Conservation (phyloP, 2,113 vertebrate genomes). For the Nothoprocta perdicaria region DNA sequence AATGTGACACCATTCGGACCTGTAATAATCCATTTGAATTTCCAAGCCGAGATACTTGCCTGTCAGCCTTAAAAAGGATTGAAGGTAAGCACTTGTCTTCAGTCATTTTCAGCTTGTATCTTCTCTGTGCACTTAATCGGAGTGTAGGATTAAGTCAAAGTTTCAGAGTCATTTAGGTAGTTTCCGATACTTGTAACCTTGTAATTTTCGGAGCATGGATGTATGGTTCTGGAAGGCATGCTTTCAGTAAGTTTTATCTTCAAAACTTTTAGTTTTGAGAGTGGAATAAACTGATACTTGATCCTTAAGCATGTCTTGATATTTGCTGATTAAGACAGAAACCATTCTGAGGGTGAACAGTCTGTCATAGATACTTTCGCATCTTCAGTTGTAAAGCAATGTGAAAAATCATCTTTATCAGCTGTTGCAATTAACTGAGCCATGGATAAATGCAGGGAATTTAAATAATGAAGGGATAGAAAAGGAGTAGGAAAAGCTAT, state of each 20-base stretch:
- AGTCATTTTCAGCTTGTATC: background rate
- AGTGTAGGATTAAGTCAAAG: background rate
- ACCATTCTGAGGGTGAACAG: fast-evolving
- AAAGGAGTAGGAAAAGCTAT: background rate
- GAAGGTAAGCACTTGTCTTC: constrained; percentile 82
- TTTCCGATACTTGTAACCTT: background rate
- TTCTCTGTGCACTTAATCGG: background rate
- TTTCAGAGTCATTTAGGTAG: background rate
- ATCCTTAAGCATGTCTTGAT: background rate
- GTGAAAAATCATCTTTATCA: background rate
- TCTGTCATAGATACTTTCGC: background rate
- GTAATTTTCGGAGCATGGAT: background rate
- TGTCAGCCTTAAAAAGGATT: constrained; percentile 87
- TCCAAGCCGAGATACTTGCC: constrained; percentile 86
- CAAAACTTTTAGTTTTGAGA: background rate
- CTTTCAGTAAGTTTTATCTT: background rate
- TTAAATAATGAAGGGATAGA: background rate
- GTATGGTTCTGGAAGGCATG: background rate
- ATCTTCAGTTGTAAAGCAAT: background rate
- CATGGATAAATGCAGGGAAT: background rate
- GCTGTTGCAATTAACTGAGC: background rate
- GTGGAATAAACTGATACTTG: background rate
- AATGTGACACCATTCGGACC: constrained; percentile 89
- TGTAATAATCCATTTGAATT: constrained; percentile 92
- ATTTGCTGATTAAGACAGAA: background rate